Percentiles rank a stretch among this genome's conserved stretches.
Conservation (phyloP, 2,113 vertebrate species). For the Phyllopteryx taeniolatus region DNA sequence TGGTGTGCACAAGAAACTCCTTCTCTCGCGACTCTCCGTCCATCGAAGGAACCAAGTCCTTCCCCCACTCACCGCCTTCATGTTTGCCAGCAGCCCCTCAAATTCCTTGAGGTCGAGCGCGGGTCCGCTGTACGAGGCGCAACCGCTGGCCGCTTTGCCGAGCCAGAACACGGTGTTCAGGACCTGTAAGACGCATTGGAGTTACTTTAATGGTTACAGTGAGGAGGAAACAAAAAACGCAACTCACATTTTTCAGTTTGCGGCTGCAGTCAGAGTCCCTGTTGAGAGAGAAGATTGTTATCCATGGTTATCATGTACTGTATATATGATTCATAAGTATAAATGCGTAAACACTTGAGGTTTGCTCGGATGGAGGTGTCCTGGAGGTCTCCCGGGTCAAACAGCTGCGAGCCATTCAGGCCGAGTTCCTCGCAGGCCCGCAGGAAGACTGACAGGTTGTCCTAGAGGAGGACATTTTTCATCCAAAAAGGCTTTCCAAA, state of each 20-base stretch:
- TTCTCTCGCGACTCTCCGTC: conserved; percentile 3
- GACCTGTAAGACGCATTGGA: conserved; percentile 74
- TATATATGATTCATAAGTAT: background rate
- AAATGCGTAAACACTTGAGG: conserved; percentile 78
- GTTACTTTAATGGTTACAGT: background rate
- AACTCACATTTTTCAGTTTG: conserved; percentile 95
- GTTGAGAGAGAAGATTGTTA: conserved; percentile 27
- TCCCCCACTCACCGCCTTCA: conserved; percentile 82
- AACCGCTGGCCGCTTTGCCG: conserved; percentile 87
- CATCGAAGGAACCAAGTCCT: background rate
- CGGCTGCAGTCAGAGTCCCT: conserved; percentile 86
- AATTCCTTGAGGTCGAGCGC: conserved; percentile 93
- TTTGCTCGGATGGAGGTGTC: conserved; percentile 86
- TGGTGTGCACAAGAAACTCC: conserved; percentile 28
- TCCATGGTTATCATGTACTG: background rate
- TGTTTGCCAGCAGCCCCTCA: conserved; percentile 90
- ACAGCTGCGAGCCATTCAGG: conserved; percentile 93
- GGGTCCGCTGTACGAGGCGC: conserved; percentile 82
- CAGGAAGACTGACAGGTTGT: conserved; percentile 94
- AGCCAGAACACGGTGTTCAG: conserved; percentile 98
- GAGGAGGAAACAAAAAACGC: background rate
- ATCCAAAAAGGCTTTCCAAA: background rate
- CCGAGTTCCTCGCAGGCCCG: conserved; percentile 94
- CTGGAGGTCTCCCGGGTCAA: conserved; percentile 96
- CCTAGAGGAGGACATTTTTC: conserved; percentile 68